Conservation (phyloP, 2,113 vertebrate species). For the Urocolius indicus region DNA sequence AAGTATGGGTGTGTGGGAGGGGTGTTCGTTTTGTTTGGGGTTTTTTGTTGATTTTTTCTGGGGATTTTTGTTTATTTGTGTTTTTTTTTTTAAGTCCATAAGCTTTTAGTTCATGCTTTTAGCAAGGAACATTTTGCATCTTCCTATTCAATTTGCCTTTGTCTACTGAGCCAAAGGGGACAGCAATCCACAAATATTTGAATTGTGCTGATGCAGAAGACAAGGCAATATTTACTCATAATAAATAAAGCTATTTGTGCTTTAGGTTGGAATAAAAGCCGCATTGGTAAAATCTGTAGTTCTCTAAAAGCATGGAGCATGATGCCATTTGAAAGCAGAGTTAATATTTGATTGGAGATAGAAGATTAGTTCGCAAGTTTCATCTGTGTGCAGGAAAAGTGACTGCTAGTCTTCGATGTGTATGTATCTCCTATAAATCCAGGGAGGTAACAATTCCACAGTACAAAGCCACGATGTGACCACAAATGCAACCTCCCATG, state of each 20-base stretch:
- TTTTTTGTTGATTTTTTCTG: too few relatives aligned
- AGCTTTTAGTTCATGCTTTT: background rate
- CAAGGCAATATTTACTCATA: background rate
- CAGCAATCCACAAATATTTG: background rate
- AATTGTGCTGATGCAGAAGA: background rate
- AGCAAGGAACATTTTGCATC: background rate
- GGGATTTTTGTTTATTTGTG: too few relatives aligned
- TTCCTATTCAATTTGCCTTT: background rate
- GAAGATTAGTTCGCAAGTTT: background rate
- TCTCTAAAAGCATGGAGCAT: accelerated
- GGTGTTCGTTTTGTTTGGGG: too few relatives aligned
- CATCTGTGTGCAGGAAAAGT: background rate
- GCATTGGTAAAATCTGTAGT: background rate
- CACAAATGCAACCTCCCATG: background rate
- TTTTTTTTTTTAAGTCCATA: background rate
- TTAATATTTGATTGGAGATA: background rate
- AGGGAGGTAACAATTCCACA: background rate
- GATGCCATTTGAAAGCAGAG: background rate
- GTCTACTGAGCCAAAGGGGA: background rate
- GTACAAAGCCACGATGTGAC: background rate
- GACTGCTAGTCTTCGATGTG: background rate
- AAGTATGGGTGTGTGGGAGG: too few relatives aligned
- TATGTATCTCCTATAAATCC: background rate
- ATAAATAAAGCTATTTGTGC: background rate
- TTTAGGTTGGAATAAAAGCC: background rate